Evolutionary conservation across 2,888 invertebrate genomes (phyloP), one percentile per base, ranked within the genome.

Genomic region (Lomographa bimaculata): DNA sequence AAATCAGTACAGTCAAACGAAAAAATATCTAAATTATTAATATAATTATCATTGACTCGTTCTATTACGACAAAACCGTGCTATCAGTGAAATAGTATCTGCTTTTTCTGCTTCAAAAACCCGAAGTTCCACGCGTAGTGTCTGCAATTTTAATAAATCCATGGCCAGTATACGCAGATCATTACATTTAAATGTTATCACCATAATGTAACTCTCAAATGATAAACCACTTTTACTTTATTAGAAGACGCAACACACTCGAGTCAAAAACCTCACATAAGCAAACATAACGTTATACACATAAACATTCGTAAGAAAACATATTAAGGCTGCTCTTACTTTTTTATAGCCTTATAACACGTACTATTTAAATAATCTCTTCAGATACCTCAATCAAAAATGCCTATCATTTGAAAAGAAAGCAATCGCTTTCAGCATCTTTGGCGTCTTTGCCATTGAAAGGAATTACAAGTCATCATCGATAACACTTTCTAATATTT

Each of bases 401-500:
- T 28, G 52, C 50, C 20, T 26, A 40, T 55, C 52, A 55, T 43
- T 45, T 30, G 18, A 9, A 40, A 50, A 43, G 50, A 53, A 55
- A 55, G 50, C 41, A 8, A 29, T 2, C 7, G 12, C 35, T 47
- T 46, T 54, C 1, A 8, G 12, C 35, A 47, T 48, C 51, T 50
- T 37, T 29, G 16, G 23, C 10, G 8, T 38, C 32, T 45, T 47
- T 30, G 16, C 25, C 27, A 33, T 47, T 34, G 29, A 46, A 49
- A 44, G 41, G 30, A 50, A 39, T 20, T 23, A 33, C 41, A 7
- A 50, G 45, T 55, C 55, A 53, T 50, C 33, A 32, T 41, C 9
- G 25, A 45, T 43, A 47, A 24, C 38, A 46, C 50, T 55, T 55
- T 55, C 55, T 55, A 49, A 41, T 47, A 14, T 42, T 44, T 48